Base-by-base conservation (phyloP, 2,797 vertebrate species). In the Tokudaia tokunoshimensis region DNA sequence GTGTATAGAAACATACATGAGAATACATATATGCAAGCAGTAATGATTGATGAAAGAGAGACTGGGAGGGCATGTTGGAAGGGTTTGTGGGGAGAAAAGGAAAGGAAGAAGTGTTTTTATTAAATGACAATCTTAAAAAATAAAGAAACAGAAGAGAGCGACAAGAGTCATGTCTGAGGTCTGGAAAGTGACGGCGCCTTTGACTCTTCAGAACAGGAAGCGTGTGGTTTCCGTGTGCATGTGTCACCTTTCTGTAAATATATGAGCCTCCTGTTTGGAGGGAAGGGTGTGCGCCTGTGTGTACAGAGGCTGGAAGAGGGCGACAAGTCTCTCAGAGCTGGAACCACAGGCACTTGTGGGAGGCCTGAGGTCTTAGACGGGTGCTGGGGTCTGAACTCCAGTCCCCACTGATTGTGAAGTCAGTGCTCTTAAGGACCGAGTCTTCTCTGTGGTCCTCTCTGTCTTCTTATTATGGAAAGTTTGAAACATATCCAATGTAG, bases 401-500 rank as follows among this genome's bases (percentile, higher is more conserved):
- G 75, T 50, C 44, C 44, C 44, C 6, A 19, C 10, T 65, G 61
- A 47, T 22, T 20, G 61, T 84, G 5, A 31, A 34, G 82, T 65
- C 2, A 12, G n/a, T 3, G 14, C 24, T 84, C 59, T 63, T 63
- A 63, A 41, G 12, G 57, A 41, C 4, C 10, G 13, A 61, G 41
- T 6, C 41, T 10, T 19, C 57, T 41, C 57, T 29, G 3, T 29
- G 26, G n/a, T 4, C 13, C 55, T 20, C 37, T 24, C 47, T 79
- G 81, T 31, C 34, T 74, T 92, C 90, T 82, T 78, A 65, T 74
- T 81, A 88, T 31, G 26, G 78, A 87, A 92, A 75, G 78, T 91
- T 79, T 89, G 47, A 88, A 90, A 91, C 44, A 65, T 47, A 34
- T 20, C 41, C 17, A 12, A 78, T 9, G 14, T 59, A 63, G 34